These are phyloP conservation scores for Chanos chanos DNA, from an alignment of 2,797 vertebrate species.

Conservation along the genomic window DNA sequence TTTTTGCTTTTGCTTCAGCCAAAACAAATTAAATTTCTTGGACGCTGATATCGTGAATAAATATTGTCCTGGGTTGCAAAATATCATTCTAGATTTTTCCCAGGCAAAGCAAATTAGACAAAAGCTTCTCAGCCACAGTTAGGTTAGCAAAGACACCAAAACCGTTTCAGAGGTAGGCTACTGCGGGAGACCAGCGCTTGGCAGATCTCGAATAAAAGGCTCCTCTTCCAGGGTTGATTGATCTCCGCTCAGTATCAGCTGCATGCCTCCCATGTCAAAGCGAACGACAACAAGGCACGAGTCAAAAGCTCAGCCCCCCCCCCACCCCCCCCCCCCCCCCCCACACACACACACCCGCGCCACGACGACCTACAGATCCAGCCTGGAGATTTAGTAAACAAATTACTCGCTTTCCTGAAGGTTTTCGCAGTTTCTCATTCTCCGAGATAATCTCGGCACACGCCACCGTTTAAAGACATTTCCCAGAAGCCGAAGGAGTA, in stretches of 20 bases:
- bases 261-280: slow-evolving; percentile 10
- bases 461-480: slow-evolving; percentile 30
- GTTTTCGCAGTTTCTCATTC: slow-evolving; percentile 24
- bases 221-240: too few relatives aligned
- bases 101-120: slow-evolving; percentile 26
- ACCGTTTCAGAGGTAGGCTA: slow-evolving; percentile 42
- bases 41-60: too few relatives aligned
- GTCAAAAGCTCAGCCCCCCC: too few relatives aligned
- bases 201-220: too few relatives aligned
- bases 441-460: slow-evolving; percentile 31
- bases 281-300: slow-evolving; percentile 14
- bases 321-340: too few relatives aligned
- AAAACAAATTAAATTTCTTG: too few relatives aligned
- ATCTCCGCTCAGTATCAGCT: slow-evolving; percentile 22
- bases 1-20: too few relatives aligned
- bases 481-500: slow-evolving; percentile 21
- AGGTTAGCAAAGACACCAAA: slow-evolving; percentile 44
- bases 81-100: slow-evolving; percentile 33
- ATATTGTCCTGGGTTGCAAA: not conserved
- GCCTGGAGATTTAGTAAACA: slow-evolving; percentile 32
- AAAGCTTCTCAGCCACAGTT: slow-evolving; percentile 26
- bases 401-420: slow-evolving; percentile 33
- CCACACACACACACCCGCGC: too few relatives aligned
- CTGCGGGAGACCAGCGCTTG: too few relatives aligned
- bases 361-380: slow-evolving; percentile 12